A percentile compares a stretch with the other conserved stretches of the same genome.
phyloP scores from a whole-genome alignment of 2,113 vertebrate genomes.

The Ursus arctos region DNA sequence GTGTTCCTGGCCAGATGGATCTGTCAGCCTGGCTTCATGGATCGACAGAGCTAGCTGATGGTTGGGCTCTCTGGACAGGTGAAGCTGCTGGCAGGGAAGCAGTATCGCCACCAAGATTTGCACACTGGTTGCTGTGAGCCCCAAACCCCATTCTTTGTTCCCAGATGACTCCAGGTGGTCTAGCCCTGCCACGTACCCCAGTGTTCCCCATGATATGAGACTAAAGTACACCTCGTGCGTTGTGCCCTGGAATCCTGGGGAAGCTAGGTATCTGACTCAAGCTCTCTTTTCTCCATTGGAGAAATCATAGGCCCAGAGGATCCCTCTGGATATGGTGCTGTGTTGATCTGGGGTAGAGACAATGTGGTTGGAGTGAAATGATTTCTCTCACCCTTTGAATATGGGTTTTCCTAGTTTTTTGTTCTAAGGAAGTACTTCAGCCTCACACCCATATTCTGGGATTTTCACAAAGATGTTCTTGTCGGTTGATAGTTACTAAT shows the following conservation, averaged over 20 bases:
- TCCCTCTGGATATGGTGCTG: neutral
- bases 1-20: neutral
- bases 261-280: neutral
- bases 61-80: neutral
- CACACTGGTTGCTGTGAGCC: neutral
- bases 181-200: neutral
- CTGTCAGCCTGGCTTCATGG: neutral
- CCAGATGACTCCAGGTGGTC: neutral
- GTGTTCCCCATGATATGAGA: neutral
- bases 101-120: neutral
- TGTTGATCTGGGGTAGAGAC: neutral
- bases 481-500: neutral
- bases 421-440: neutral
- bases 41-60: neutral
- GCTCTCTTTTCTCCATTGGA: neutral
- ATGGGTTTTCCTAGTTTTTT: neutral
- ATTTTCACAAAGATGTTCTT: neutral
- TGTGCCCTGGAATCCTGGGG: neutral
- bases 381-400: neutral
- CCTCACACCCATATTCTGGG: neutral
- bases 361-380: neutral
- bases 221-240: neutral
- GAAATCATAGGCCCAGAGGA: neutral
- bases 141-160: neutral
- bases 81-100: neutral